A percentile compares a stretch with the other conserved stretches of the same genome.
These are phyloP conservation scores for Zosterops lateralis DNA, from an alignment of 2,113 vertebrate species.

Conservation along the genomic window DNA sequence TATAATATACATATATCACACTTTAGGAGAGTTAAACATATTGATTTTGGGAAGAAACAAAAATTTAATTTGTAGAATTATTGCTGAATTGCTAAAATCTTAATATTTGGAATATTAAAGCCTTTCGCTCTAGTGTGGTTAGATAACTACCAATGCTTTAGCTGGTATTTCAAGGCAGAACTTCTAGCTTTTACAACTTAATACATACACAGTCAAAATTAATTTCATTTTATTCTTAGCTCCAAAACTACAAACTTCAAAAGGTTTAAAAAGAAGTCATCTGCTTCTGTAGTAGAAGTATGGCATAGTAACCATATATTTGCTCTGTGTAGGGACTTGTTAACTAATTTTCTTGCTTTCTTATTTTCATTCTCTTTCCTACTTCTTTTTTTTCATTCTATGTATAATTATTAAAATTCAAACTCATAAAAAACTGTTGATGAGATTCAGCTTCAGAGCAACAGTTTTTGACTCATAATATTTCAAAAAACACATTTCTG, in stretches of 20 bases:
- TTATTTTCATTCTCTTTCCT: constrained; percentile 33
- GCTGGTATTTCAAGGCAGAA: constrained; percentile 29
- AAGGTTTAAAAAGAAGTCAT: constrained; percentile 11
- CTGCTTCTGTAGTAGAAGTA: neutral
- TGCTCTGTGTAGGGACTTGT: constrained; percentile 46
- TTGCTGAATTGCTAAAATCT: neutral
- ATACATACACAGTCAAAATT: constrained; percentile 35
- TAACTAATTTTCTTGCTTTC: constrained; percentile 63
- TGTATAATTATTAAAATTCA: constrained; percentile 71
- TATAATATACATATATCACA: rapidly evolving
- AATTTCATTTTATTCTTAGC: constrained; percentile 32
- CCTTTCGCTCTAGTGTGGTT: neutral
- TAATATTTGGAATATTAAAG: neutral
- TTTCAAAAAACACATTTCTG: constrained; percentile 80
- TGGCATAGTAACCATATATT: constrained; percentile 2
- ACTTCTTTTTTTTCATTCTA: neutral
- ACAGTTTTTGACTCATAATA: constrained; percentile 76
- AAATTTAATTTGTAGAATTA: neutral
- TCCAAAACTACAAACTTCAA: constrained; percentile 51
- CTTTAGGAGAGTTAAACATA: neutral
- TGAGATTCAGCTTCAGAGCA: constrained; percentile 74
- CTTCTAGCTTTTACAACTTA: constrained; percentile 9
- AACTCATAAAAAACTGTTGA: constrained; percentile 72
- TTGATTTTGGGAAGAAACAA: neutral
- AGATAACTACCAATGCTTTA: neutral